Evolutionary conservation across 37 sponge, comb jelly and placozoan species (phyloP), one percentile per base, ranked within the genome.

Genomic region (Haliclona indistincta): DNA sequence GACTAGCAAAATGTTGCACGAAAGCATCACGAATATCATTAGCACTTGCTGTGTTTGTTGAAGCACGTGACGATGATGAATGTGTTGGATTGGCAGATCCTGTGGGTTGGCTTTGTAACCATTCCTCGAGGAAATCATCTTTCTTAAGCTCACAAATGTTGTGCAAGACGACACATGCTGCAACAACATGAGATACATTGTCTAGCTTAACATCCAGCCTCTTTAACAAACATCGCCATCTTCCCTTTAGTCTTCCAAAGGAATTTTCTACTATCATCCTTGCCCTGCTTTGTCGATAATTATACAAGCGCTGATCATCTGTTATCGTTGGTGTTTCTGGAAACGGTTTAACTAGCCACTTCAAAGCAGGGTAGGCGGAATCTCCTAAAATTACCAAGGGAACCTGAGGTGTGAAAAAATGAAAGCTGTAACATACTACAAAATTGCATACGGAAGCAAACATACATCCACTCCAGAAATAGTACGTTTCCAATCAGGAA

Each of bases 181-280:
- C 60, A 25, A 77, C 67, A 35, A 66, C 40, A 30, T 38, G 41
- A 6, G n/a, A 25, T 25, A 58, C n/a, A n/a, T 58, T 11, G 25
- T 58, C 60, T 7, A 58, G 11, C 6, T 58, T 58, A 26, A 25
- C 11, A 37, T 68, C 80, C 65, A 68, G 56, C 30, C 80, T 38
- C 34, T 79, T 79, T 36, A 79, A 37, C 11, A 79, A 56, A 40
- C 71, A 69, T 33, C 80, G 37, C 80, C 80, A 81, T 43, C 82
- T 33, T 38, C 85, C 85, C 39, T 84, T 76, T 8, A 77, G 45
- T 23, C 76, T 39, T 8, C 85, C 78, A 76, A 84, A 84, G 34
- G 71, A 28, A 56, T 76, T 76, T 71, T 84, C 78, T 6, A 85
- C 74, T 2, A 64, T 51, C 74, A 78, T 85, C 34, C 86, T 67